Conservation (phyloP, 2,113 vertebrate genomes). For the Tyrannus savana region DNA sequence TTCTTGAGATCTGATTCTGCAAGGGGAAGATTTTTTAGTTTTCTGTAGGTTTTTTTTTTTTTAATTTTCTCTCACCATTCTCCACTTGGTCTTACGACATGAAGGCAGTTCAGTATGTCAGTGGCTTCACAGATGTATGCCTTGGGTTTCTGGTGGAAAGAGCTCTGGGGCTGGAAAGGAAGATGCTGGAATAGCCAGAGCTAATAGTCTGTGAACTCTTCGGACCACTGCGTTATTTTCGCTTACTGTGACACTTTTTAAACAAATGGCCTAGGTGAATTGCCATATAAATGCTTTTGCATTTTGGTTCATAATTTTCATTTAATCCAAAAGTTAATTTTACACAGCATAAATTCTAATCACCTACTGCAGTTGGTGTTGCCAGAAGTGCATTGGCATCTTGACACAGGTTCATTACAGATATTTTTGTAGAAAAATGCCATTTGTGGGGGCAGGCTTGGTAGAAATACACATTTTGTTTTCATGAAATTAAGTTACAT, state of each 20-base stretch:
- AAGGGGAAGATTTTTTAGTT: neutral
- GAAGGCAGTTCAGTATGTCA: neutral
- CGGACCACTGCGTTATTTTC: fast-evolving
- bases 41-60: neutral
- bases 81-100: neutral
- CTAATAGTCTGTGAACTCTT: neutral
- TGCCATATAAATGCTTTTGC: neutral
- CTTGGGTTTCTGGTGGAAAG: neutral
- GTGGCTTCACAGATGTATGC: neutral
- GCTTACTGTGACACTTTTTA: neutral
- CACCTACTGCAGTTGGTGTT: neutral
- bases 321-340: constrained; percentile 60
- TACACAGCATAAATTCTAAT: constrained; percentile 64
- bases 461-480: neutral
- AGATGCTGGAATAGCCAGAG: neutral
- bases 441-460: neutral
- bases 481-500: neutral
- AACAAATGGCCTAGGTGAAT: neutral
- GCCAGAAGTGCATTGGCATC: constrained; percentile 17
- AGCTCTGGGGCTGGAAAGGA: neutral
- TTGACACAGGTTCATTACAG: neutral
- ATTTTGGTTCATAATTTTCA: constrained; percentile 34
- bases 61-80: neutral
- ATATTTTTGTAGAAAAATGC: neutral
- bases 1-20: neutral